Evolutionary conservation across 2,113 vertebrate genomes (phyloP), one percentile per base, ranked within the genome.

Genomic region (Pseudolaguvia tuberculata): DNA sequence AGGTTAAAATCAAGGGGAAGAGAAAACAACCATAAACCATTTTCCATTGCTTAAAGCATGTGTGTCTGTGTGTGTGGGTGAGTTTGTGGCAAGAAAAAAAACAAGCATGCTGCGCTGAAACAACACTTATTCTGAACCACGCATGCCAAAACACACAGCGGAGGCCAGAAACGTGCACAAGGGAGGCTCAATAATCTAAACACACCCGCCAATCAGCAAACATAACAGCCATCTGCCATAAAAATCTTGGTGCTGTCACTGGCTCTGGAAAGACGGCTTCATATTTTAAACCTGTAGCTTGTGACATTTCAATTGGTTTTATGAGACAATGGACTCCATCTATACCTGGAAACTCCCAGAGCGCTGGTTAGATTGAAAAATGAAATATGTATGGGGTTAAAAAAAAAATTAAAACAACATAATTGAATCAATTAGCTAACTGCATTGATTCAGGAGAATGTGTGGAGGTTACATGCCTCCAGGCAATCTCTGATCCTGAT

Each of bases 121-220:
- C 53, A 72, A 82, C 78, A 78, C 73, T 69, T 82, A 73, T 63
- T 74, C 81, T 76, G 78, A 76, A 68, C 78, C 80, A 81, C 77
- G 78, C 84, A 82, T 82, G 85, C 86, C 85, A 88, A 88, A 87
- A 86, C 83, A 86, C 76, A 86, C 84, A 86, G 8, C 75, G 79
- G 79, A 47, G 69, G 56, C 58, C 78, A 14, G 73, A 82, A 67
- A 67, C 47, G 45, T 67, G 63, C 63, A 67, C 63, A 67, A 20
- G 45, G 63, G 63, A 67, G 45, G 45, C 63, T 67, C 63, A 5
- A 42, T 67, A 67, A 67, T 67, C 63, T 86, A 80, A 84, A 82
- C 83, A 78, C 66, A 7, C 75, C 70, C 15, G 77, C 77, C 78
- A 53, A 79, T 83, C 82, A 76, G 72, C 63, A 79, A 84, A 77